Percentiles rank a stretch among this genome's conserved stretches.
These are phyloP conservation scores for Hydraecia micacea DNA, from an alignment of 2,888 invertebrate genomes.

Conservation along the genomic window DNA sequence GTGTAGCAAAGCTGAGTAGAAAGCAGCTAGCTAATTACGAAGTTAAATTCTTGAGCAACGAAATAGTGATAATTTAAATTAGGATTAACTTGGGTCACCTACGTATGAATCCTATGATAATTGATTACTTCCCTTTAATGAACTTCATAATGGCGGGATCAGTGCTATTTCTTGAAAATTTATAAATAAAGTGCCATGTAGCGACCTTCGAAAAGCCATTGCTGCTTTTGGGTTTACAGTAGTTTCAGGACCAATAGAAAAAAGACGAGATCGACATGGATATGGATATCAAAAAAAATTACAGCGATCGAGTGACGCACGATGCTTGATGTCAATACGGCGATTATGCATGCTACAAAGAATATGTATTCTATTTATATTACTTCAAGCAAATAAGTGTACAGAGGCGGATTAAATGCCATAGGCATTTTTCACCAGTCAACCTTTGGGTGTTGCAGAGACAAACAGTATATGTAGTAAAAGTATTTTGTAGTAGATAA, in stretches of 20 bases:
- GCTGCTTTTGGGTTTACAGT: neutral
- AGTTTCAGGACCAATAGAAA: neutral
- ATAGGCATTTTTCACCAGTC: too few relatives aligned
- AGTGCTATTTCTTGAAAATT: neutral
- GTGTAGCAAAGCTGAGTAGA: neutral
- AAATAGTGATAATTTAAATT: neutral
- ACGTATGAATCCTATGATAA: neutral
- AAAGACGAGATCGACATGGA: neutral
- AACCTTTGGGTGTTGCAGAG: too few relatives aligned
- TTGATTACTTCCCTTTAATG: neutral
- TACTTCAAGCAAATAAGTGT: too few relatives aligned
- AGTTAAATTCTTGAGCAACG: neutral
- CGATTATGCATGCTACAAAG: neutral
- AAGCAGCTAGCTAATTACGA: neutral
- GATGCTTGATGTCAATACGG: neutral
- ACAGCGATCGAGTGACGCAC: neutral
- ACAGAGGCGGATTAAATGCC: too few relatives aligned
- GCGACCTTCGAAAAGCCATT: neutral
- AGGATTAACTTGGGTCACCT: neutral
- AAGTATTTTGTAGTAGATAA: neutral
- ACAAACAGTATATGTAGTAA: too few relatives aligned
- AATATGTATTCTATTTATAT: neutral
- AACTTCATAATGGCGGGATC: neutral
- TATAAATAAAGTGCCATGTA: neutral
- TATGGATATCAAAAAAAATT: neutral